Base-by-base conservation (phyloP, 1,140 invertebrate species). In the Bactericera cockerelli region DNA sequence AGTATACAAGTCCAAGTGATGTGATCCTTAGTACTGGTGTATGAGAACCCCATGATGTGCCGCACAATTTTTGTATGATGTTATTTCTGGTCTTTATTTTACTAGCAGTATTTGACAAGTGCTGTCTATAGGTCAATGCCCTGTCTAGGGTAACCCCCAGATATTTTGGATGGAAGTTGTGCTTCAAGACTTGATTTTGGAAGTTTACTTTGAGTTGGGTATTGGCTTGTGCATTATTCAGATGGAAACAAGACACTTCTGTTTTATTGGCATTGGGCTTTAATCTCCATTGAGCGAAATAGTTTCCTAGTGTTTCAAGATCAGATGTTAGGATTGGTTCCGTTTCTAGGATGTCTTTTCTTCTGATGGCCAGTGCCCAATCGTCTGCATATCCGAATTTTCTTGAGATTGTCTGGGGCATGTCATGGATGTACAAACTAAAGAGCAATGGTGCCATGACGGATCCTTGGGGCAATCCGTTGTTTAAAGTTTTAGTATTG, bases 21-120 rank as follows among this genome's bases (percentile, higher is more conserved):
- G 58, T 25, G 26, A n/a, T 13, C 11, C 26, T 59, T 58, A 63
- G 39, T 55, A 67, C 61, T 68, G 26, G 38, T 54, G 49, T 33
- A 49, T 19, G 31, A 11, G 58, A 26, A 4, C 58, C 26, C 42
- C 58, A 55, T 3, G 19, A 22, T n/a, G 58, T 53, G 4, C 28
- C 26, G 14, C 25, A 24, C 11, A 61, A 14, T 36, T 33, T 59
- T 1, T 39, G 58, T 1, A 61, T 55, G 26, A 59, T 54, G 19
- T 58, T 25, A 54, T 6, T 55, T 38, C 33, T 26, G n/a, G 11
- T 31, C 36, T 59, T 49, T 58, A 63, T 14, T 55, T 55, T 33
- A 19, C 19, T n/a, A 31, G 42, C 55, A 36, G 55, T 53, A 4
- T 54, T 57, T 3, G 24, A 14, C 21, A 63, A 59, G 28, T 59